Evolutionary conservation across 2,888 invertebrate species (phyloP), one percentile per base, ranked within the genome.

Genomic region (Ametastegia equiseti): DNA sequence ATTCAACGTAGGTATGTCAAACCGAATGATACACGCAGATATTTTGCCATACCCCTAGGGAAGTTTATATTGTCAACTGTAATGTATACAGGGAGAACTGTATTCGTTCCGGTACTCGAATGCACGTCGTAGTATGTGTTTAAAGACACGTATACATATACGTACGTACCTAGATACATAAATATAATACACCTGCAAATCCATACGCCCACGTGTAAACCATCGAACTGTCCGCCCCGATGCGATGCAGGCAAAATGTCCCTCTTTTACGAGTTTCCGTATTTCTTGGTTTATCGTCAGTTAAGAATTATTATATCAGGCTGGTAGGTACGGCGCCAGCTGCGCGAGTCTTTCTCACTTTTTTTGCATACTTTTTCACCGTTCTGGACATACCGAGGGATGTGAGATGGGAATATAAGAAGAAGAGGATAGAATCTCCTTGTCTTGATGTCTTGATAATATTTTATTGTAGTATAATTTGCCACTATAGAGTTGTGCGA

Each of bases 281-380:
- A 45, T 69, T 69, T 69, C 45, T 27, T 23, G 39, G 45, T 69
- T 6, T 13, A 69, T 45, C 27, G n/a, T 15, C n/a, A 36, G 65
- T n/a, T 65, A 65, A 65, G 65, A 65, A 65, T 65, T 9, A 65
- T 65, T 19, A 19, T 50, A 65, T 65, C 19, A 65, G 36, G 65
- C 36, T 65, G 67, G 67, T 67, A 67, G 67, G 67, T 67, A 67
- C 67, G 19, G 39, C 15, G 67, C 67, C 67, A 67, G 19, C 19
- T 39, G 39, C 5, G 39, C 60, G 60, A n/a, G 19, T 39, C n/a
- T 9, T 15, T 39, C 19, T 60, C 19, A 39, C 27, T 39, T 2
- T 39, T 39, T 39, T 11, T 9, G 9, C 27, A 27, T 23, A 27
- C 27, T 15, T 60, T 27, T 27, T 27, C 27, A 27, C 27, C 11